phyloP scores from a whole-genome alignment of 2,113 vertebrate genomes.

The Nothobranchius kuhntae region DNA sequence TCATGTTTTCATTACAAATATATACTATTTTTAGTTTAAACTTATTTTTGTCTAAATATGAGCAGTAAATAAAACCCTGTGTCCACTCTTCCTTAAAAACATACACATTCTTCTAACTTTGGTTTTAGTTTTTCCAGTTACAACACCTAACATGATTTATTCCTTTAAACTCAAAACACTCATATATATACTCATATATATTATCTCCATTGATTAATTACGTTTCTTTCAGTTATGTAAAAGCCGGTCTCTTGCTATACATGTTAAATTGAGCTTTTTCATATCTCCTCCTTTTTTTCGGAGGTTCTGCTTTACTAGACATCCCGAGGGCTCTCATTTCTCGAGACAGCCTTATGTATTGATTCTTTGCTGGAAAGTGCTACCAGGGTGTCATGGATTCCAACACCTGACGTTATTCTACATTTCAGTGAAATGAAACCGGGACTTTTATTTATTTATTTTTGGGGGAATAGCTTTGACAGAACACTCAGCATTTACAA shows the following conservation, averaged over 20 bases:
- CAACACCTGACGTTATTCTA: slow-evolving; percentile 53
- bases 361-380: slow-evolving; percentile 63
- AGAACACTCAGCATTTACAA: slow-evolving; percentile 58
- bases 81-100: too few relatives aligned
- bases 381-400: slow-evolving; percentile 55
- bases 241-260: slow-evolving; percentile 4
- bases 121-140: too few relatives aligned
- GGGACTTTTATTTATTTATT: slow-evolving; percentile 30
- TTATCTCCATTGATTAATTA: not conserved
- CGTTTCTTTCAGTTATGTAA: slow-evolving; percentile 8
- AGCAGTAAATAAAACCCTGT: too few relatives aligned
- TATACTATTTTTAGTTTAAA: too few relatives aligned
- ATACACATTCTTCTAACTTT: too few relatives aligned
- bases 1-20: too few relatives aligned
- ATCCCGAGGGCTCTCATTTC: slow-evolving; percentile 21
- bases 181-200: too few relatives aligned
- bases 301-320: slow-evolving; percentile 41
- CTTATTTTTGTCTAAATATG: too few relatives aligned
- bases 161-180: too few relatives aligned
- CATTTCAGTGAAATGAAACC: slow-evolving; percentile 38
- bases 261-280: not conserved
- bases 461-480: slow-evolving; percentile 59
- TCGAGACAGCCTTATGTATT: slow-evolving; percentile 50
- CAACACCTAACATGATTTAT: too few relatives aligned
- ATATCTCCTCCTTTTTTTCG: slow-evolving; percentile 13